Evolutionary conservation across 2,113 vertebrate species (phyloP).

Genomic region (Lampris incognitus): DNA sequence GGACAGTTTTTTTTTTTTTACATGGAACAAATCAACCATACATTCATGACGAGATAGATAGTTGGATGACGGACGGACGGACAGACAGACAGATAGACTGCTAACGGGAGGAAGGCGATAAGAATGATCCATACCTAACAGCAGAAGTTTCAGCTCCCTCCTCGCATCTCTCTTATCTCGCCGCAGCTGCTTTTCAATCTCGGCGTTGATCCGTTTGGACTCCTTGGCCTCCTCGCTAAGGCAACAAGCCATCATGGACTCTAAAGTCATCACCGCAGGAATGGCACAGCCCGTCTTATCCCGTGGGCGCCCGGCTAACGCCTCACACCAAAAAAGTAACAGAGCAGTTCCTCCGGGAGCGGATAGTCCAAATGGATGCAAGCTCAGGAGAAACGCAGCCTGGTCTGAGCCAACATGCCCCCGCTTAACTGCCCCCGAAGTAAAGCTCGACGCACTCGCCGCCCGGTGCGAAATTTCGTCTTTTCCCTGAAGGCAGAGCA

Average conservation of each 20-base stretch:
- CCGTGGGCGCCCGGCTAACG: conserved; percentile 50
- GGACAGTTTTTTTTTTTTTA: conserved; percentile 33
- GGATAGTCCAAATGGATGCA: too few relatives aligned
- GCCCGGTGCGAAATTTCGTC: conserved; percentile 43
- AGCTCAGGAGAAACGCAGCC: too few relatives aligned
- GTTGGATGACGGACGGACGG: not conserved
- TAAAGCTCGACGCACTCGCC: not conserved
- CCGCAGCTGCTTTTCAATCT: conserved; percentile 94
- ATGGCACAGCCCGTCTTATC: conserved; percentile 72
- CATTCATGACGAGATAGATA: conserved; percentile 7
- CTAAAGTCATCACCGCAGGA: conserved; percentile 88
- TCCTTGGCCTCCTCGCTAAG: conserved; percentile 96
- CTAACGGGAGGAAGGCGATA: too few relatives aligned
- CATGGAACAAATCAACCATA: conserved; percentile 29
- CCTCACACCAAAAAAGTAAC: conserved; percentile 48
- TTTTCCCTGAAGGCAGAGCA: conserved; percentile 33
- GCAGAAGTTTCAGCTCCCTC: conserved; percentile 91
- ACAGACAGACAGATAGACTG: not conserved
- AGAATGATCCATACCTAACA: conserved; percentile 83
- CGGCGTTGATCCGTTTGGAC: conserved; percentile 93
- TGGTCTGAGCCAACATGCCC: too few relatives aligned
- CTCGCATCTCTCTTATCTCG: conserved; percentile 92
- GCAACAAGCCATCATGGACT: conserved; percentile 97
- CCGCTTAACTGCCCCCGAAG: too few relatives aligned
- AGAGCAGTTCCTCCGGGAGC: not conserved